Conservation (phyloP, 1,140 invertebrate species). For the Drosophila kepulauana region DNA sequence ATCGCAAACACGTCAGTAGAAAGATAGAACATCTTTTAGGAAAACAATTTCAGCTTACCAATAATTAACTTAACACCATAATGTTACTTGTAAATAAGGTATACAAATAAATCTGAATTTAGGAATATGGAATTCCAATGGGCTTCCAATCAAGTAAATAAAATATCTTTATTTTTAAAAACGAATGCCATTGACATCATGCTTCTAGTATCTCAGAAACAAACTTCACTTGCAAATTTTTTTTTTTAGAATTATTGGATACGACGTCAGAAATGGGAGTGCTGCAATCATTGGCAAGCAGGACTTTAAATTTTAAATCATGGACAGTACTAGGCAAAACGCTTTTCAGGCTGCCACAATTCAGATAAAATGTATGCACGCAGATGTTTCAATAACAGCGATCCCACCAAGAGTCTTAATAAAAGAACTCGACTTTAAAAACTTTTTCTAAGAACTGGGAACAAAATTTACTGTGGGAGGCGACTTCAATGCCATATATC, state of each 20-base stretch:
- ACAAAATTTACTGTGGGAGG: neutral
- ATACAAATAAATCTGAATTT: slow-evolving; percentile 24
- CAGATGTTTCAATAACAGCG: slow-evolving; percentile 17
- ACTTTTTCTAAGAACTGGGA: slow-evolving; percentile 3
- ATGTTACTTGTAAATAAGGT: slow-evolving; percentile 14
- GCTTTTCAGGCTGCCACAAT: slow-evolving; percentile 14
- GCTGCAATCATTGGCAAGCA: slow-evolving; percentile 35
- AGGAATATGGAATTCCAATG: slow-evolving; percentile 24
- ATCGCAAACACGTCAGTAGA: slow-evolving; percentile 7
- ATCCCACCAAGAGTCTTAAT: slow-evolving; percentile 17
- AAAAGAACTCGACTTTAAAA: slow-evolving; percentile 15
- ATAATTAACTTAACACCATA: slow-evolving; percentile 27
- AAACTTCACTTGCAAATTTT: too few species aligned
- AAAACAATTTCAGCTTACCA: slow-evolving; percentile 18
- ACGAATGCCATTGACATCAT: too few species aligned
- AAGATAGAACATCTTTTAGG: neutral
- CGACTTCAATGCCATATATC: too few species aligned
- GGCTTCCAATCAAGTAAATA: slow-evolving; percentile 8
- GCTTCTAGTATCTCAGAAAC: too few species aligned
- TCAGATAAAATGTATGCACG: slow-evolving; percentile 21
- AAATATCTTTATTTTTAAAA: slow-evolving; percentile 3
- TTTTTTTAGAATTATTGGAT: too few species aligned
- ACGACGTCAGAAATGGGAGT: neutral
- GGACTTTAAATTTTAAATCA: slow-evolving; percentile 16
- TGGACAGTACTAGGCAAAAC: slow-evolving; percentile 18